Evolutionary conservation across 2,113 vertebrate species (phyloP).

Genomic region (Caranx melampygus): DNA sequence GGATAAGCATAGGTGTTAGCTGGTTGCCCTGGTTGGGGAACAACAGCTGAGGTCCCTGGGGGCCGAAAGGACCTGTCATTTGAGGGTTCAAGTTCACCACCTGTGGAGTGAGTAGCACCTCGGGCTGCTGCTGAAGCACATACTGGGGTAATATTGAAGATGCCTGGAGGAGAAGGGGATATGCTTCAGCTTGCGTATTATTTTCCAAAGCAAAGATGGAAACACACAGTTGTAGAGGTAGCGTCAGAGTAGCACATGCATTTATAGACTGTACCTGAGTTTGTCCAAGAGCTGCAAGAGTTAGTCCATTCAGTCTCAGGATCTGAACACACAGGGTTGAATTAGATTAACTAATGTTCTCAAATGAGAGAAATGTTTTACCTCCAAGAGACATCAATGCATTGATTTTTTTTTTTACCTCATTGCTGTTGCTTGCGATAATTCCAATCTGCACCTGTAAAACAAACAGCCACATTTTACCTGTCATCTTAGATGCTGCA

Average conservation of each 20-base stretch:
- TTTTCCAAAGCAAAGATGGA: background rate
- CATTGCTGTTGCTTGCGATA: conserved; percentile 85
- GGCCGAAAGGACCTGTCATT: conserved; percentile 70
- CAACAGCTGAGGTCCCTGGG: conserved; percentile 74
- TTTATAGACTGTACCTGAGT: conserved; percentile 62
- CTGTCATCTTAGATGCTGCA: background rate
- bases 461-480: conserved; percentile 35
- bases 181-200: background rate
- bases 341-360: background rate
- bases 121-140: conserved; percentile 79
- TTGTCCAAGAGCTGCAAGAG: conserved; percentile 77
- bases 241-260: no score
- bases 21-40: conserved; percentile 79
- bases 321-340: conserved; percentile 61
- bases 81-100: conserved; percentile 81
- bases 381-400: no score
- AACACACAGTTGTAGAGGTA: background rate
- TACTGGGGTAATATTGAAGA: conserved; percentile 74
- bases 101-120: conserved; percentile 78
- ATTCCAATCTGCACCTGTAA: conserved; percentile 80
- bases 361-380: background rate
- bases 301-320: conserved; percentile 78
- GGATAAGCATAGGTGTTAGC: conserved; percentile 62
- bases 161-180: conserved; percentile 51
- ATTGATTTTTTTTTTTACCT: conserved; percentile 68